Conservation (phyloP, 2,113 vertebrate genomes). For the Sylvicapra grimmia region DNA sequence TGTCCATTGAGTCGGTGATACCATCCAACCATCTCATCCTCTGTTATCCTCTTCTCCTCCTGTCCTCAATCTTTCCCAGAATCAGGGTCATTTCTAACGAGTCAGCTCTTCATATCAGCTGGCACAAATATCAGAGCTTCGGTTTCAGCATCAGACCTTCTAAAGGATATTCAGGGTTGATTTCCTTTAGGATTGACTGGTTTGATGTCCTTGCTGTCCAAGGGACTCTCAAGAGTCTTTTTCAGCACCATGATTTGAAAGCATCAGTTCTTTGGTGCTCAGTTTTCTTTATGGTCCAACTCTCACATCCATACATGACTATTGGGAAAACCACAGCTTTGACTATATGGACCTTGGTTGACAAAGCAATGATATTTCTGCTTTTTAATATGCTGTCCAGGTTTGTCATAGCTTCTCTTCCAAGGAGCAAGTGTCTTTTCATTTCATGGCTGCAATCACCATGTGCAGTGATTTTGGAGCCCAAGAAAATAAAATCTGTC, state of each 20-base stretch:
- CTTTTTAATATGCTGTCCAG: not conserved
- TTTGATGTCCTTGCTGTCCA: not conserved
- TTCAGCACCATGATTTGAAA: not conserved
- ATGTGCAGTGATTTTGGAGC: not conserved
- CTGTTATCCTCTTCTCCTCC: not conserved
- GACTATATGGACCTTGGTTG: not conserved
- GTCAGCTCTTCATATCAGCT: not conserved
- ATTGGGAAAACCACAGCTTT: not conserved
- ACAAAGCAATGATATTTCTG: not conserved
- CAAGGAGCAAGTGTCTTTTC: not conserved
- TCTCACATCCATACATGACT: not conserved
- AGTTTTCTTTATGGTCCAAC: not conserved
- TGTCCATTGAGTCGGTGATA: not conserved
- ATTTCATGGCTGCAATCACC: not conserved
- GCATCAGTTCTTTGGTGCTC: not conserved
- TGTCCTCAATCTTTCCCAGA: not conserved
- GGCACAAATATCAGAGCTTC: not conserved
- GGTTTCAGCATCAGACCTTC: not conserved
- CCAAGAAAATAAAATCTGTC: not conserved
- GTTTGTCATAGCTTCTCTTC: not conserved
- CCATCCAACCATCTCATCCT: not conserved
- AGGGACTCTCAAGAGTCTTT: not conserved
- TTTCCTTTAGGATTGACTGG: not conserved
- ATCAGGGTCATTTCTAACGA: not conserved
- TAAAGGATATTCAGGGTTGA: not conserved